These are phyloP conservation scores for Bruchidius siliquastri DNA, from an alignment of 2,888 invertebrate species.

Conservation along the genomic window DNA sequence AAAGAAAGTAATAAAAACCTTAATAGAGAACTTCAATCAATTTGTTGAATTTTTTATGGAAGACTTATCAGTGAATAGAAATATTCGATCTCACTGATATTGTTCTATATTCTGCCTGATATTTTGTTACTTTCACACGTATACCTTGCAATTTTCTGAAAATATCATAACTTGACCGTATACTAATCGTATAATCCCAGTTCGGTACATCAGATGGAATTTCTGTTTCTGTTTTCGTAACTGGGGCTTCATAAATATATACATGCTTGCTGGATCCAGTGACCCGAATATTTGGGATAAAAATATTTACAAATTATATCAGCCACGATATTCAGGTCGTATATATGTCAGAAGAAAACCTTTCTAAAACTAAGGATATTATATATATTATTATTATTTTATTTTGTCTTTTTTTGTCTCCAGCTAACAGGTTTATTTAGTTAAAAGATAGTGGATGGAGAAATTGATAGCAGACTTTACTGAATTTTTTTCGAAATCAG, in stretches of 20 bases:
- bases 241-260: slow-evolving; percentile 1
- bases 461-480: too few relatives aligned
- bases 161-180: slow-evolving; percentile 25
- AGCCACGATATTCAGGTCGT: background rate
- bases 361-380: background rate
- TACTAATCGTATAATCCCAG: slow-evolving; percentile 34
- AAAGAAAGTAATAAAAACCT: too few relatives aligned
- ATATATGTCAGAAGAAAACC: background rate
- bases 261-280: background rate
- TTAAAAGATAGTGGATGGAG: too few relatives aligned
- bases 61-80: too few relatives aligned
- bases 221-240: slow-evolving; percentile 10
- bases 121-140: background rate
- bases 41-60: too few relatives aligned
- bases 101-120: background rate
- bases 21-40: too few relatives aligned
- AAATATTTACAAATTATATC: background rate
- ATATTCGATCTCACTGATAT: background rate
- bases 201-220: slow-evolving; percentile 27
- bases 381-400: too few relatives aligned
- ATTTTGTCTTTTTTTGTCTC: too few relatives aligned
- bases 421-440: too few relatives aligned
- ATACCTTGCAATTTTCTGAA: slow-evolving; percentile 1
- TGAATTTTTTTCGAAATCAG: too few relatives aligned
- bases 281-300: background rate